Conservation (phyloP, 2,888 invertebrate species). For the Epinotia bilunana region DNA sequence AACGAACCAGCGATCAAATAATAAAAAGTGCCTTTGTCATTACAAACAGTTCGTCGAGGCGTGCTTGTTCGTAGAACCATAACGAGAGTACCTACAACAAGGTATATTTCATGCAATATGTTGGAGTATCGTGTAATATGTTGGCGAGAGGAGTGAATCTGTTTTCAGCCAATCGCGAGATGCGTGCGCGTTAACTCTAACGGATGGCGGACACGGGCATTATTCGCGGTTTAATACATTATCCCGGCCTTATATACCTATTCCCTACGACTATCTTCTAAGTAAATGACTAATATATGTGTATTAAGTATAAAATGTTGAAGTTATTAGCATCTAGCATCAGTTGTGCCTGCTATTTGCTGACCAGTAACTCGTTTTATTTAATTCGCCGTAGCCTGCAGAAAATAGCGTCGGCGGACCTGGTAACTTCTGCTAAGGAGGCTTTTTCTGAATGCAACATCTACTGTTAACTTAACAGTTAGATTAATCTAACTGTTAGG, state of each 20-base stretch:
- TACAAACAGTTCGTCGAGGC: conserved; percentile 67
- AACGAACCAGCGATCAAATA: conserved; percentile 81
- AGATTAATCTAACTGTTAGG: neutral
- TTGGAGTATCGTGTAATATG: conserved; percentile 19
- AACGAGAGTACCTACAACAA: conserved; percentile 38
- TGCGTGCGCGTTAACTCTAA: conserved; percentile 26
- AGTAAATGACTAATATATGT: neutral
- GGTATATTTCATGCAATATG: conserved; percentile 3
- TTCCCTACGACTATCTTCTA: neutral
- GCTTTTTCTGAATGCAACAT: neutral
- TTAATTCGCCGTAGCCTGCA: neutral
- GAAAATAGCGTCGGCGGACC: too few relatives aligned
- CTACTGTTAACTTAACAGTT: neutral
- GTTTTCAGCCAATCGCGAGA: conserved; percentile 53
- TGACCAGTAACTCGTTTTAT: neutral
- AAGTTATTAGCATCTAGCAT: neutral
- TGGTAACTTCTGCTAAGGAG: too few relatives aligned
- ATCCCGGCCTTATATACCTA: conserved; percentile 7
- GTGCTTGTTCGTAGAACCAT: conserved; percentile 70
- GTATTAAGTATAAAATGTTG: neutral
- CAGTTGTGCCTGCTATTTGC: too few relatives aligned
- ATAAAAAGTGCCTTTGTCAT: conserved; percentile 81
- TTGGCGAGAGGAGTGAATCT: conserved; percentile 58
- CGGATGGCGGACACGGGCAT: conserved; percentile 33
- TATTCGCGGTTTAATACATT: conserved; percentile 30